phyloP scores from a whole-genome alignment of 2,113 vertebrate genomes.

The Tamias sibiricus region DNA sequence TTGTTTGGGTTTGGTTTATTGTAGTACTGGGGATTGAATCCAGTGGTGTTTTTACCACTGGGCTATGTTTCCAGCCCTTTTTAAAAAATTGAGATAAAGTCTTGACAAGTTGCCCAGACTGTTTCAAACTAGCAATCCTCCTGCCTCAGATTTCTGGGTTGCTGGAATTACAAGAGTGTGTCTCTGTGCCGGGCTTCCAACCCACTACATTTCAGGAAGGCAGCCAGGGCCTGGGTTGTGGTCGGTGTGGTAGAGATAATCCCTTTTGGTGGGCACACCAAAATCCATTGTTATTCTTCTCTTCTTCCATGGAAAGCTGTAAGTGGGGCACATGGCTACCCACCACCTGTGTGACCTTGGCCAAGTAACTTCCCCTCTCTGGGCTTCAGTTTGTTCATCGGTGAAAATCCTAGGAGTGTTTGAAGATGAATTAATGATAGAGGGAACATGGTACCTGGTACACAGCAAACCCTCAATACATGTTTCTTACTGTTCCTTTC shows the following conservation, averaged over 20 bases:
- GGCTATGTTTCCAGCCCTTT: too few species aligned
- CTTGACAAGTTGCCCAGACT: too few species aligned
- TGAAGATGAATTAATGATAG: not conserved
- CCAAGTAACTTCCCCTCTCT: not conserved
- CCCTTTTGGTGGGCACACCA: not conserved
- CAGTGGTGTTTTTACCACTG: too few species aligned
- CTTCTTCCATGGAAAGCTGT: not conserved
- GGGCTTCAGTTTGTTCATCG: constrained; percentile 8
- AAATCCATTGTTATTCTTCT: not conserved
- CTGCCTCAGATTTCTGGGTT: too few species aligned
- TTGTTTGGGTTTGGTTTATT: not conserved
- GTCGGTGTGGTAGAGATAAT: not conserved
- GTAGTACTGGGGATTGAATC: too few species aligned
- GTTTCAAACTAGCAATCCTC: too few species aligned
- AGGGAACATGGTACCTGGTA: not conserved
- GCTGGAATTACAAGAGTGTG: too few species aligned
- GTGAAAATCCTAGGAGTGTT: constrained; percentile 1
- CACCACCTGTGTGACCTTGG: constrained; percentile 42
- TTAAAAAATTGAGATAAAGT: too few species aligned
- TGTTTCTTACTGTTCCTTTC: not conserved
- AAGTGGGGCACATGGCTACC: not conserved
- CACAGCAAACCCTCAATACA: not conserved
- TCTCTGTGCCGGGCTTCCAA: too few species aligned
- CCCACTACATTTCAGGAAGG: not conserved
- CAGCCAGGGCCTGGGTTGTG: not conserved